These are phyloP conservation scores for Sebastes miniatus DNA, from an alignment of 2,797 vertebrate genomes.

Conservation along the genomic window DNA sequence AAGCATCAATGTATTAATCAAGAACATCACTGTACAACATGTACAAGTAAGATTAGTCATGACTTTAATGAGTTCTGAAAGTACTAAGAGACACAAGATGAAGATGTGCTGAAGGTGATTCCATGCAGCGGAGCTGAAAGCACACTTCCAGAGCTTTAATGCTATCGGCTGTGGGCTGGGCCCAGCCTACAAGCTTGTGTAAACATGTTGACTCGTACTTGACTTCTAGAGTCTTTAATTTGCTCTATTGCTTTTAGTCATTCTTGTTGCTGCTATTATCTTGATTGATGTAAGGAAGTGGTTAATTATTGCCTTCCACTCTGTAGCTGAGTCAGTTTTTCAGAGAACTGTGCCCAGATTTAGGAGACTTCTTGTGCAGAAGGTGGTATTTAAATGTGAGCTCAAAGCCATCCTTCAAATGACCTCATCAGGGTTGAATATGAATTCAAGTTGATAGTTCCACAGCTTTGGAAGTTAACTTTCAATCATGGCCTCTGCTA, in stretches of 20 bases:
- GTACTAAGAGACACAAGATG: background rate
- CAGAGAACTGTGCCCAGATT: background rate
- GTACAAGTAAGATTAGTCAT: background rate
- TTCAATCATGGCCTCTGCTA: background rate
- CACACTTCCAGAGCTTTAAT: constrained; percentile 1
- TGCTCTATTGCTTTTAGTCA: constrained; percentile 5
- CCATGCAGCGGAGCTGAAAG: background rate
- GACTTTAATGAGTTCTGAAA: constrained; percentile 1
- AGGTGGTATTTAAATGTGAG: background rate
- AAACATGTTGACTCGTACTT: background rate
- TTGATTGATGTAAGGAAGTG: constrained; percentile 19
- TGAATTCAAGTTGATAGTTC: constrained; percentile 18
- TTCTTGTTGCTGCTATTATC: constrained; percentile 12
- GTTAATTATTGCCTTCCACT: constrained; percentile 35
- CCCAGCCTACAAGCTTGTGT: background rate
- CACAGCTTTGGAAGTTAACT: background rate
- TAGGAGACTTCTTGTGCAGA: background rate
- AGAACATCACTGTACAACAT: background rate
- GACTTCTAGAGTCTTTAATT: constrained; percentile 11
- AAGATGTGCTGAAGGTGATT: background rate
- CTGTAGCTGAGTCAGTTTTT: background rate
- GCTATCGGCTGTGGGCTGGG: background rate
- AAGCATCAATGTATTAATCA: constrained; percentile 3
- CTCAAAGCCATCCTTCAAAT: background rate
- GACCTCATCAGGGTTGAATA: background rate